phyloP scores from a whole-genome alignment of 2,113 vertebrate species.

The Gymnocephalus cernua region DNA sequence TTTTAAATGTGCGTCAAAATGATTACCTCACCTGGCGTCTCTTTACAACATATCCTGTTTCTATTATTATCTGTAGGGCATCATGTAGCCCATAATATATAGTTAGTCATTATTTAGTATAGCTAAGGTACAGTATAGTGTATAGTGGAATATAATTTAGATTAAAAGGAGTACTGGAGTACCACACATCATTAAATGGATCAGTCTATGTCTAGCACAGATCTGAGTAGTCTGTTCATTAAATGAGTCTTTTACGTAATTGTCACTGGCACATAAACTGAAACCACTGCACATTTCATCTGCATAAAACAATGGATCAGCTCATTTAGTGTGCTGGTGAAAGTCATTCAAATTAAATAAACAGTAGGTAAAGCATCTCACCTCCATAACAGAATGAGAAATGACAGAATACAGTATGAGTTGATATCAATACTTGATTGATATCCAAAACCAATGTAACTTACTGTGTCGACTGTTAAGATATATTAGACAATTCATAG shows the following conservation, averaged over 20 bases:
- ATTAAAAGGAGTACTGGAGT: not conserved
- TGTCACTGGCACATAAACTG: not conserved
- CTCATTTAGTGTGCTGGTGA: not conserved
- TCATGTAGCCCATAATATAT: not conserved
- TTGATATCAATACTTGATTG: not conserved
- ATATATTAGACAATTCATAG: not conserved
- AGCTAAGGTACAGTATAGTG: not conserved
- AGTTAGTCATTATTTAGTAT: slow-evolving; percentile 1
- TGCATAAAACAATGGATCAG: not conserved
- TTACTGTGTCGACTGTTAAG: not conserved
- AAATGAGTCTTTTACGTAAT: slow-evolving; percentile 5
- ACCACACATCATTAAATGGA: slow-evolving; percentile 1
- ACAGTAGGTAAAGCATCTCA: not conserved
- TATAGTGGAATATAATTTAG: not conserved
- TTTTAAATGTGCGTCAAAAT: not conserved
- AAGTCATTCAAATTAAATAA: not conserved
- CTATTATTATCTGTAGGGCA: not conserved
- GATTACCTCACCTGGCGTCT: not conserved
- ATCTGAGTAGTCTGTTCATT: not conserved
- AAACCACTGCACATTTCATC: not conserved
- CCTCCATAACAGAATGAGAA: not conserved
- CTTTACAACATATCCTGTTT: not conserved
- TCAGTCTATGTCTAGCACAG: not conserved
- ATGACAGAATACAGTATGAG: not conserved
- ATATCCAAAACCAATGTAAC: not conserved